Evolutionary conservation across 2,113 vertebrate genomes (phyloP).

Genomic region (Trichechus manatus): DNA sequence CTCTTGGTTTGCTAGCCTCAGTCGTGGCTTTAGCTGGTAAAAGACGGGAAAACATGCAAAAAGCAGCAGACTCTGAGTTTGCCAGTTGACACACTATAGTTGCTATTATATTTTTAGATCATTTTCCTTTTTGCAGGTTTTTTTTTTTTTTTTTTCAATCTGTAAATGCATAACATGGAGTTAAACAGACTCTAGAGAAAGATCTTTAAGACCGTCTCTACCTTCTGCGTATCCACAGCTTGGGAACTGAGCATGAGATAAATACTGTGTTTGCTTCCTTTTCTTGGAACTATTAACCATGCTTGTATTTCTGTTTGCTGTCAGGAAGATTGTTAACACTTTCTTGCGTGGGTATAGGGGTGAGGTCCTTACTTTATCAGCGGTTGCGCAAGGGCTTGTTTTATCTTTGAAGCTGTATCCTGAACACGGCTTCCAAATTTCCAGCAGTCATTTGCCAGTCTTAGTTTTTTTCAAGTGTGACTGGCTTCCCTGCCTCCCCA

Average conservation of each 20-base stretch:
- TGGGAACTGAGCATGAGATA: constrained; percentile 62
- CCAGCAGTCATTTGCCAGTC: constrained; percentile 87
- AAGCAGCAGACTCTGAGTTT: constrained; percentile 81
- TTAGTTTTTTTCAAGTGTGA: constrained; percentile 85
- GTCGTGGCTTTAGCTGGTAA: constrained; percentile 70
- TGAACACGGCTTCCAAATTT: constrained; percentile 76
- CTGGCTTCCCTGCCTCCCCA: constrained; percentile 67
- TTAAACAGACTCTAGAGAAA: constrained; percentile 57
- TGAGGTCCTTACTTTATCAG: constrained; percentile 69
- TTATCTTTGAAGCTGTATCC: constrained; percentile 70
- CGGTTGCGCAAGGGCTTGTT: constrained; percentile 73
- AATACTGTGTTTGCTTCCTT: constrained; percentile 62
- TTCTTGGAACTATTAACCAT: not conserved
- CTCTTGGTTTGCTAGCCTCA: constrained; percentile 67
- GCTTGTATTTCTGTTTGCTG: constrained; percentile 65
- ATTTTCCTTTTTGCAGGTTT: constrained; percentile 51
- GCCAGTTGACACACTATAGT: constrained; percentile 85
- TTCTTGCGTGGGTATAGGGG: constrained; percentile 69
- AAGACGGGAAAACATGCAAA: constrained; percentile 64
- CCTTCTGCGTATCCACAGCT: constrained; percentile 61
- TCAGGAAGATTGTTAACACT: constrained; percentile 76
- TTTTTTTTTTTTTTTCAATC: constrained; percentile 69
- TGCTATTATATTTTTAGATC: constrained; percentile 85
- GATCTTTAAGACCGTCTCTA: constrained; percentile 61
- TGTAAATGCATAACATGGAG: constrained; percentile 55